Percentiles rank a stretch among this genome's conserved stretches.
Conservation (phyloP, 2,113 vertebrate species). For the Larimichthys polyactis region DNA sequence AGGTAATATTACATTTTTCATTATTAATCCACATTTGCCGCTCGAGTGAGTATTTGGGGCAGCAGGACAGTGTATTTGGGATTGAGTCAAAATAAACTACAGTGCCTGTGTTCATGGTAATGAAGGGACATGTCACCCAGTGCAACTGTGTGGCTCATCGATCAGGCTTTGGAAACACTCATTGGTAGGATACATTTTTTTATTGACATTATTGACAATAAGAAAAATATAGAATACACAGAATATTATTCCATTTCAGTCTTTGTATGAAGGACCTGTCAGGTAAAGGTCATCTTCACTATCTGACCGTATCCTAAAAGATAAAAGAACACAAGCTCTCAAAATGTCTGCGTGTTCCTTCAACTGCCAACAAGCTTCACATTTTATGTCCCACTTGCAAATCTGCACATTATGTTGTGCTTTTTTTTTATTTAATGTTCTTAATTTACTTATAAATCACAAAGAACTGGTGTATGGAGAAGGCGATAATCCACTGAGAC, state of each 20-base stretch:
- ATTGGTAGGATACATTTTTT: not conserved
- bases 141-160: not conserved
- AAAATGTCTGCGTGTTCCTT: not conserved
- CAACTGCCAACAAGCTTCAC: not conserved
- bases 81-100: not conserved
- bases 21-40: not conserved
- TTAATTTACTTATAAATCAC: constrained; percentile 32
- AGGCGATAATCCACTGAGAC: constrained; percentile 32
- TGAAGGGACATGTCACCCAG: not conserved
- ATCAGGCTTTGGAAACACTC: too few relatives aligned
- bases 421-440: not conserved
- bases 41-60: not conserved
- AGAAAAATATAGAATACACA: not conserved
- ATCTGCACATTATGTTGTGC: not conserved
- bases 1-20: not conserved
- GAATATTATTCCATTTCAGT: not conserved
- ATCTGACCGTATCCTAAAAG: not conserved
- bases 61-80: not conserved
- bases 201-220: not conserved
- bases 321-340: not conserved
- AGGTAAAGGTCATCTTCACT: not conserved
- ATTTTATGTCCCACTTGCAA: not conserved
- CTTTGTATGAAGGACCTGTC: not conserved
- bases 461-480: not conserved
- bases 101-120: not conserved